Evolutionary conservation across 1,140 invertebrate species (phyloP), one percentile per base, ranked within the genome.

Genomic region (Hydropsyche tenuis): DNA sequence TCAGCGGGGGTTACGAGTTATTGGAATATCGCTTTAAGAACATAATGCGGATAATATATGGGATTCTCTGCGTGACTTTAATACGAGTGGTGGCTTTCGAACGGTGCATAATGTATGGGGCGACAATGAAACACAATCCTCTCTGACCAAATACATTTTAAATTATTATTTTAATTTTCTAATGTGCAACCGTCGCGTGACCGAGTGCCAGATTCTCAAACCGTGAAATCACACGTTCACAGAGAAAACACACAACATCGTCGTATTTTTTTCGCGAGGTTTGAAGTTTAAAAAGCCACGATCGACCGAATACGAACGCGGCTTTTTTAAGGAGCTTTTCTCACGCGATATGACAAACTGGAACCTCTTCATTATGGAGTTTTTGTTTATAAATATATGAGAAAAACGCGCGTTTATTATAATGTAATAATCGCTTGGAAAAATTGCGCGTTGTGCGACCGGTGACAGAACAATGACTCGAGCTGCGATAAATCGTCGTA

Each of bases 321-420:
- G 16, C 30, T 37, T 70, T 53, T 70, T 70, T 70, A 70, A 70
- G 30, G 68, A 70, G 68, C n/a, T 56, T 56, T 56, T 70, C 68
- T 70, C 68, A 70, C 68, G 68, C 68, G 68, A 70, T 70, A 70
- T 70, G 68, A 70, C 68, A 68, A 68, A 70, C 51, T 22, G 46
- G 45, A 25, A 70, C 46, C 27, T 56, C 68, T 70, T 70, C 68
- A 53, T 70, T 68, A 68, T 65, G 42, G 11, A 42, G 56, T 60
- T 60, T 27, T 60, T 20, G 56, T 20, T 60, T 37, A 37, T 37
- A 9, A 4, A 37, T 9, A 37, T 9, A 37, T 9, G 56, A 60
- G 56, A 60, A 4, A n/a, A n/a, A n/a, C n/a, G 25, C 56, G 56
- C 25, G 6, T 9, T 60, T 4, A 48, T 16, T 25, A 1, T 60